Evolutionary conservation across 2,888 invertebrate species (phyloP).

Genomic region (Idaea dimidiata): DNA sequence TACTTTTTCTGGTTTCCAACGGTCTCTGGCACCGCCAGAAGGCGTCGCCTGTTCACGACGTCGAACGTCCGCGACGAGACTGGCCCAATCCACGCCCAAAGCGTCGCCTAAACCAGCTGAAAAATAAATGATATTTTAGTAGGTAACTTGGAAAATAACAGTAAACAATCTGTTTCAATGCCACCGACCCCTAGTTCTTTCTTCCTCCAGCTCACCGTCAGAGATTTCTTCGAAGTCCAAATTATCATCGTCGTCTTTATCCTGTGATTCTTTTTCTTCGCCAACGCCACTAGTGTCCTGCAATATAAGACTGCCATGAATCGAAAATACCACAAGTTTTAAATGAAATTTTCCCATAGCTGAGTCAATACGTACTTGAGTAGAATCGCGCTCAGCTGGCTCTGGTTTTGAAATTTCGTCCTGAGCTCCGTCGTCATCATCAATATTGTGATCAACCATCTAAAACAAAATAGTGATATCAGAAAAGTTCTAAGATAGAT

Average conservation of each 20-base stretch:
- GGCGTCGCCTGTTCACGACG: constrained; percentile 75
- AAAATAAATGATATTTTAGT: constrained; percentile 21
- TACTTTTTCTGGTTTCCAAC: constrained; percentile 90
- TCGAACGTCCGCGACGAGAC: constrained; percentile 89
- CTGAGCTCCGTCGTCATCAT: constrained; percentile 61
- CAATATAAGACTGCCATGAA: constrained; percentile 12
- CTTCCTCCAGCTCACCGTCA: constrained; percentile 93
- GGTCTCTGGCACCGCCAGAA: constrained; percentile 83
- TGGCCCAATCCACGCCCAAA: constrained; percentile 97
- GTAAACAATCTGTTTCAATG: background rate
- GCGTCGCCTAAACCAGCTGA: constrained; percentile 90
- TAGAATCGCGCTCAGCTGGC: constrained; percentile 64
- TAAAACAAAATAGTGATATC: constrained; percentile 27
- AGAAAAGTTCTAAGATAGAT: background rate
- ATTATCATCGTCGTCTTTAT: constrained; percentile 86
- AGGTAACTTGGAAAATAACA: background rate
- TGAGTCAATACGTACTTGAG: constrained; percentile 47
- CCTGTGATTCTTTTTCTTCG: constrained; percentile 73
- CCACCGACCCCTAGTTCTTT: constrained; percentile 78
- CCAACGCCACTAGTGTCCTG: constrained; percentile 67
- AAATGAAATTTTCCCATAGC: background rate
- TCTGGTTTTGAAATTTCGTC: constrained; percentile 62
- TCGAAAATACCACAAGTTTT: constrained; percentile 9
- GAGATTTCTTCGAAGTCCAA: constrained; percentile 95
- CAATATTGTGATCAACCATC: constrained; percentile 70